Evolutionary conservation across 1,140 invertebrate species (phyloP).

Genomic region (Cherax destructor): DNA sequence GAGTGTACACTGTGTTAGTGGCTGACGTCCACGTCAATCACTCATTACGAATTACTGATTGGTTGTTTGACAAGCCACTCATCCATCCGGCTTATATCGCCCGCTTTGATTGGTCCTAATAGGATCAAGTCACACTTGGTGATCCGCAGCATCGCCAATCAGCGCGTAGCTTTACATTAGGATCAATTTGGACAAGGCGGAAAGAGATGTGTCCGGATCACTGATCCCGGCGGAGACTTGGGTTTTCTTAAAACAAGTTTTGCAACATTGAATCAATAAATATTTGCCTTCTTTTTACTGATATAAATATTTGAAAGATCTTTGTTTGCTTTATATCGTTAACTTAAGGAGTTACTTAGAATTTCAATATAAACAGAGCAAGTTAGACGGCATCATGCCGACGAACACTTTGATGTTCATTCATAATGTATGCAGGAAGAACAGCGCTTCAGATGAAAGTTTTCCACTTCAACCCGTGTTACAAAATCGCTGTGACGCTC

Average conservation of each 20-base stretch:
- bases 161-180: constrained; percentile 61
- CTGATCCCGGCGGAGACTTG: neutral
- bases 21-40: constrained; percentile 17
- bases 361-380: neutral
- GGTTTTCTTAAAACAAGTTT: neutral
- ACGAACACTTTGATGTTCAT: constrained; percentile 6
- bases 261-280: neutral
- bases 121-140: constrained; percentile 60
- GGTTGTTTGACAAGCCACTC: constrained; percentile 58
- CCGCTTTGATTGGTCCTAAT: constrained; percentile 58
- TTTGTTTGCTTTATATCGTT: too few relatives aligned
- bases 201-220: constrained; percentile 35
- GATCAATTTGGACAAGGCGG: constrained; percentile 59
- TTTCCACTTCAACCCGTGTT: constrained; percentile 35
- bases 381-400: neutral
- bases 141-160: constrained; percentile 62
- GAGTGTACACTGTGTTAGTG: neutral
- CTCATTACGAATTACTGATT: constrained; percentile 47
- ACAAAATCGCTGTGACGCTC: constrained; percentile 39
- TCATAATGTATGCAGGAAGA: constrained; percentile 56
- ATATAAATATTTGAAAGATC: too few relatives aligned
- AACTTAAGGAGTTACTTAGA: too few relatives aligned
- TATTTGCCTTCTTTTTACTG: too few relatives aligned
- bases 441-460: constrained; percentile 60
- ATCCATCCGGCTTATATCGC: constrained; percentile 50